Base-by-base conservation (phyloP, 64 coral and sea anemone genomes). In the Cladopsammia gracilis region DNA sequence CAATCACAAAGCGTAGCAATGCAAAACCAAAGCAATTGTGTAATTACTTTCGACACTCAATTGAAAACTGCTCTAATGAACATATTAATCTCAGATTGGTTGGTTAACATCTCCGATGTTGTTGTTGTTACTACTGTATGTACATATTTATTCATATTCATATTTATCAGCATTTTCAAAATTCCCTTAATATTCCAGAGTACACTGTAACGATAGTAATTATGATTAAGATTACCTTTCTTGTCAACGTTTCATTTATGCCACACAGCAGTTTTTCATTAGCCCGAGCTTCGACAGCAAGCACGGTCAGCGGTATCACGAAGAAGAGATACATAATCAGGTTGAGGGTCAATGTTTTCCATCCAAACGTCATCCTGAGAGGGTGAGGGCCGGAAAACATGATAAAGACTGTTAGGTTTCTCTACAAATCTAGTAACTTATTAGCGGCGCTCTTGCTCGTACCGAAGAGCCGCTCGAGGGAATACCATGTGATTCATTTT, bases 291-390 rank as follows among this genome's bases (percentile, higher is more conserved):
- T 85, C 71, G 58, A 85, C 47, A 7, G 90, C 90, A 42, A 92
- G 34, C 0, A 45, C 34, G 12, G 90, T 92, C 60, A 92, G 59
- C 48, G 90, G 90, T 52, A 92, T 76, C 20, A 92, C 71, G 48
- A 84, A 92, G 78, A 64, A 24, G 2, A 92, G 69, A 64, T 92
- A 85, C 42, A 75, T 11, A 19, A 92, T 26, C 4, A 92, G 24
- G 48, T 61, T 92, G 19, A 92, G 14, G 7, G 22, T 13, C 22
- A 92, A 56, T 22, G 90, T 84, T 5, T 73, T 74, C 90, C 79
- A 92, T 12, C 90, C 90, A 92, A 79, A 92, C 43, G 79, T 92
- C 56, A 69, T 51, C 90, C 80, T 92, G 54, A 81, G 26, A 58
- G 19, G 15, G 25, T 9, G 44, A 58, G 8, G n/a, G 22, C 25